Evolutionary conservation across 2,113 vertebrate genomes (phyloP).

Genomic region (Lutjanus erythropterus): DNA sequence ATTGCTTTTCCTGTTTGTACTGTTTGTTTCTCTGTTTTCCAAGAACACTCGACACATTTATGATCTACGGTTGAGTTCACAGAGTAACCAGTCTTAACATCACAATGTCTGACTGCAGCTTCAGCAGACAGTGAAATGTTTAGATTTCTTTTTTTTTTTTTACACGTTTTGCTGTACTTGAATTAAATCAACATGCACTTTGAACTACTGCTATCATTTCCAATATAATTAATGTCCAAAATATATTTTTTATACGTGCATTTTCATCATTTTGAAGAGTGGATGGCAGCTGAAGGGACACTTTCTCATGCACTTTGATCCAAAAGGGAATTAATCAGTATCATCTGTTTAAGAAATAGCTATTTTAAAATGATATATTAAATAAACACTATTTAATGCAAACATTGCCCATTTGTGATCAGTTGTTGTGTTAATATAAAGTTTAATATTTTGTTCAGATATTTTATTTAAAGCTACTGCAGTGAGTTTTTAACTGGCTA

Average conservation of each 20-base stretch:
- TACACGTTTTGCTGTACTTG: neutral
- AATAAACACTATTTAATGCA: conserved; percentile 35
- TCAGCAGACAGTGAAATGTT: neutral
- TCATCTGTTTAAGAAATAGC: conserved; percentile 1
- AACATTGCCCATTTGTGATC: neutral
- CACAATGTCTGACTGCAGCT: conserved; percentile 30
- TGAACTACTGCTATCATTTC: neutral
- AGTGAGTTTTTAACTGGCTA: too few species aligned
- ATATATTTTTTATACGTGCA: neutral
- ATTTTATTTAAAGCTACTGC: neutral
- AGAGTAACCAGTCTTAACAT: too few species aligned
- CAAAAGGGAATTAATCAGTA: conserved; percentile 10
- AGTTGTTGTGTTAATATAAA: neutral
- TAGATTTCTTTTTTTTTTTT: too few species aligned
- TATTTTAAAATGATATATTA: neutral
- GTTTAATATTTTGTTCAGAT: neutral
- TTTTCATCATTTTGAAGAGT: neutral
- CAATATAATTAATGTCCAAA: neutral
- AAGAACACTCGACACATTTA: too few species aligned
- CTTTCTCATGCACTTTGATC: conserved; percentile 43
- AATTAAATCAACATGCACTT: neutral
- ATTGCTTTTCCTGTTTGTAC: too few species aligned
- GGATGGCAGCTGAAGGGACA: neutral
- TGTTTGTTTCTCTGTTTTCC: too few species aligned
- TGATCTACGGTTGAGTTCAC: too few species aligned